These are phyloP conservation scores for Plumapathes pennacea DNA, from an alignment of 92 coral and sea anemone species.

Conservation along the genomic window DNA sequence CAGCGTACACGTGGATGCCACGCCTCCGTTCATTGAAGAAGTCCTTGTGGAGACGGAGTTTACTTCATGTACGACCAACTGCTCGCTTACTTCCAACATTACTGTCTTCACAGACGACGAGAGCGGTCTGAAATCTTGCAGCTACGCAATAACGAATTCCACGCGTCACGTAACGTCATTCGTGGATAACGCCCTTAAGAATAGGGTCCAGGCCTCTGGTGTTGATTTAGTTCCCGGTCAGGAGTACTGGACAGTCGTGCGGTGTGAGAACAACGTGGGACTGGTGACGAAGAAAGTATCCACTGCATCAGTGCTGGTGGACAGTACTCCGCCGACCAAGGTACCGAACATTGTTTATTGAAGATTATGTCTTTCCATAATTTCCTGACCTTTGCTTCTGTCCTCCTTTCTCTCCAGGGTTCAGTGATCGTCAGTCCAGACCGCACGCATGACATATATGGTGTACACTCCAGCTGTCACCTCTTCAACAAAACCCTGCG, in stretches of 20 bases:
- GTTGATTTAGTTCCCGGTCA: conserved; percentile 51
- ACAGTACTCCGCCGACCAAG: conserved; percentile 81
- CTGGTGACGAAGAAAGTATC: conserved; percentile 32
- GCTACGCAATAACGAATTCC: conserved; percentile 45
- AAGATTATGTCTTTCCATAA: background rate
- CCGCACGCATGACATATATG: conserved; percentile 75
- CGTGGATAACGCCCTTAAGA: conserved; percentile 9
- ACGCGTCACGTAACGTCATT: conserved; percentile 27
- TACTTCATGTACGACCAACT: conserved; percentile 52
- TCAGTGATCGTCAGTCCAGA: conserved; percentile 76
- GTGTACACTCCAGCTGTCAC: conserved; percentile 78
- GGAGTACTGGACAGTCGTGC: conserved; percentile 51
- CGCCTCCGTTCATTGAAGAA: conserved; percentile 64
- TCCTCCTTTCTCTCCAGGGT: conserved; percentile 45
- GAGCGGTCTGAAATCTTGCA: conserved; percentile 66
- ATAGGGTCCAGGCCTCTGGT: conserved; percentile 25
- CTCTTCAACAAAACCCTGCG: conserved; percentile 77
- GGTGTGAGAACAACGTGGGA: conserved; percentile 67
- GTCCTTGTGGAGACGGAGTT: conserved; percentile 14
- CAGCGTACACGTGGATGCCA: conserved; percentile 49
- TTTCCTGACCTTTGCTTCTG: background rate
- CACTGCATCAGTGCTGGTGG: conserved; percentile 53
- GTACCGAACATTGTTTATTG: conserved; percentile 8
- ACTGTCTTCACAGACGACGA: conserved; percentile 65
- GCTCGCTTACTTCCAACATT: conserved; percentile 45